Evolutionary conservation across 2,888 invertebrate species (phyloP), one percentile per base, ranked within the genome.

Genomic region (Conus canariensis): DNA sequence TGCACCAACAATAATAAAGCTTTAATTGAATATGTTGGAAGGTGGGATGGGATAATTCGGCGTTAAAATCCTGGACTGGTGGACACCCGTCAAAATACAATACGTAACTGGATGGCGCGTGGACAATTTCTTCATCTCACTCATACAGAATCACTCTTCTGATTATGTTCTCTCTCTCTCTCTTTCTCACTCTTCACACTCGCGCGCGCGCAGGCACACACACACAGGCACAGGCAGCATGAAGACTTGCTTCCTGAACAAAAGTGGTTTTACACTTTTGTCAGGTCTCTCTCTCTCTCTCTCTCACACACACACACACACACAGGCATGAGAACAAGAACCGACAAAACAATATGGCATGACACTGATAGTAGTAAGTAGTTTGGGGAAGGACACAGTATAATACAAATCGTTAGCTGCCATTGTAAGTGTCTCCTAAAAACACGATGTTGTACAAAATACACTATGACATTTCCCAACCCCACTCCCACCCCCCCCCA

Each of bases 361-460:
- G 16, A 88, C 82, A 82, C 9, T 77, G 60, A 64, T 77, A 30
- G 6, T 56, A 82, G 19, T 82, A 56, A 45, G 56, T 82, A 30
- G 77, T 77, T 30, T n/a, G 4, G 25, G 9, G 25, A 77, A 14
- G 77, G 77, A 77, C 77, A 77, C 10, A 30, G 30, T 14, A 64
- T 64, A 64, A 64, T 64, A 64, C 60, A 64, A 64, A 64, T 64
- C 60, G 30, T 22, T 22, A 87, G 87, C 87, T 87, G 87, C 87
- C 87, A 87, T 87, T 87, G 74, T 64, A 4, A 74, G 64, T 87
- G 87, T 67, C 74, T 87, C 58, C 58, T 87, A 70, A 87, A 87
- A 22, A 67, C 45, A n/a, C 30, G 58, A 7, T 82, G 82, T 58
- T 58, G 10, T 82, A 82, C 82, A 82, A 82, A 82, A 82, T 82